Evolutionary conservation across 2,888 invertebrate species (phyloP), one percentile per base, ranked within the genome.

Genomic region (Ormyrus labotus): DNA sequence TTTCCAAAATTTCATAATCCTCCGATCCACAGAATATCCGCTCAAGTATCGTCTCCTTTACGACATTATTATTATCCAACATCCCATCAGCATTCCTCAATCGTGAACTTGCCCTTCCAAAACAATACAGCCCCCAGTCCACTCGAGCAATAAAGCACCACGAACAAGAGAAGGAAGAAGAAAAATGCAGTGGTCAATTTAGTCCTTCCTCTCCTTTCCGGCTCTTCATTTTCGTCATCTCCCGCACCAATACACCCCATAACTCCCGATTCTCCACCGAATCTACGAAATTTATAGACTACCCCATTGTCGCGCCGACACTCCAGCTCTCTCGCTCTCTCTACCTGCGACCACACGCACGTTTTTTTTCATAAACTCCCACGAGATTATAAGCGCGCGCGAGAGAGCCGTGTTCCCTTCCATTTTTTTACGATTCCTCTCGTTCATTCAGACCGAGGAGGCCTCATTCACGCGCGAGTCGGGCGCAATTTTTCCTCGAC

Each of bases 311-410:
- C 81, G 55, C 60, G 34, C 67, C 13, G 34, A 34, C n/a, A 34
- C 19, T 19, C 13, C 13, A 13, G 13, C 13, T 51, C 63, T 13
- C n/a, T 34, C 10, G 13, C 48, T 1, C n/a, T 8, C 48, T 53
- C 58, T 76, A 81, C 80, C 77, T 77, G 55, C 77, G 81, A 78
- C 81, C 81, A 81, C 77, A 81, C 81, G 81, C 68, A 76, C 63
- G 70, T 65, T 47, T 77, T 77, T 19, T 70, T 78, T 77, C 73
- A 81, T 77, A 77, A 72, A 80, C 71, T 80, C 80, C 80, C 76
- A 76, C 80, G 72, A 80, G 65, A 55, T 55, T 34, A 34, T 34
- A 34, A n/a, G n/a, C 45, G 4, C n/a, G 47, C 45, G 19, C 45
- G 19, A 8, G 34, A 2, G 34, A 34, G 34, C 34, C 4, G 2